phyloP scores from a whole-genome alignment of 2,888 invertebrate genomes.

The Beris morrisii region DNA sequence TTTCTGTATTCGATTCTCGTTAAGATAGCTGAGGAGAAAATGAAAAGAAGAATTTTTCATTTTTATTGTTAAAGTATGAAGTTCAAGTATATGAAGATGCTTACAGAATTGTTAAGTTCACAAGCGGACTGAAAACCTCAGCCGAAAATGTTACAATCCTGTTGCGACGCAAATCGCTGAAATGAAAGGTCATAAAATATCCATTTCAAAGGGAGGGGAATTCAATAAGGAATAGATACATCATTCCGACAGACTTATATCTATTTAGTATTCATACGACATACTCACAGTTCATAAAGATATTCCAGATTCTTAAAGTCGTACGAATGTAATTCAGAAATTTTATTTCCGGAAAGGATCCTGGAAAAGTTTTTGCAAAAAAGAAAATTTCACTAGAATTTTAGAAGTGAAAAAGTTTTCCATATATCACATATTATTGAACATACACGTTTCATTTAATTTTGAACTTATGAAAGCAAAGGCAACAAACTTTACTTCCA shows the following conservation, averaged over 20 bases:
- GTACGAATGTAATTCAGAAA: slow-evolving; percentile 45
- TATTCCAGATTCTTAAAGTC: slow-evolving; percentile 47
- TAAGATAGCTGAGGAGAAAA: slow-evolving; percentile 50
- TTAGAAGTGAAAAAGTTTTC: too few relatives aligned
- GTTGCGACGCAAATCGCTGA: slow-evolving; percentile 59
- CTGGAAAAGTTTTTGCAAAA: slow-evolving; percentile 40
- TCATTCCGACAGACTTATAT: not conserved
- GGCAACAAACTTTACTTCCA: too few relatives aligned
- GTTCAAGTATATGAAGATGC: slow-evolving; percentile 45
- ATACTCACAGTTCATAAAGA: slow-evolving; percentile 51
- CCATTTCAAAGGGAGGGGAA: not conserved
- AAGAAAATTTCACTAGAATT: too few relatives aligned
- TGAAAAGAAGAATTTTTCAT: slow-evolving; percentile 39
- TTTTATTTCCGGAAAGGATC: slow-evolving; percentile 51
- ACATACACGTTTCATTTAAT: too few relatives aligned
- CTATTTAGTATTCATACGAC: slow-evolving; percentile 24
- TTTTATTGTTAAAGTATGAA: too few relatives aligned
- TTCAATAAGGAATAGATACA: slow-evolving; percentile 5
- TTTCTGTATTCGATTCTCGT: slow-evolving; percentile 54
- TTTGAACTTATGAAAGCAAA: too few relatives aligned
- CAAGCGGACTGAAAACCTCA: slow-evolving; percentile 53
- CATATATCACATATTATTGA: too few relatives aligned
- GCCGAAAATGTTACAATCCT: slow-evolving; percentile 52
- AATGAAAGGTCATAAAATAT: slow-evolving; percentile 31
- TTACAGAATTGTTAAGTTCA: slow-evolving; percentile 57